Evolutionary conservation across 2,113 vertebrate genomes (phyloP).

Genomic region (Onychostoma macrolepis): DNA sequence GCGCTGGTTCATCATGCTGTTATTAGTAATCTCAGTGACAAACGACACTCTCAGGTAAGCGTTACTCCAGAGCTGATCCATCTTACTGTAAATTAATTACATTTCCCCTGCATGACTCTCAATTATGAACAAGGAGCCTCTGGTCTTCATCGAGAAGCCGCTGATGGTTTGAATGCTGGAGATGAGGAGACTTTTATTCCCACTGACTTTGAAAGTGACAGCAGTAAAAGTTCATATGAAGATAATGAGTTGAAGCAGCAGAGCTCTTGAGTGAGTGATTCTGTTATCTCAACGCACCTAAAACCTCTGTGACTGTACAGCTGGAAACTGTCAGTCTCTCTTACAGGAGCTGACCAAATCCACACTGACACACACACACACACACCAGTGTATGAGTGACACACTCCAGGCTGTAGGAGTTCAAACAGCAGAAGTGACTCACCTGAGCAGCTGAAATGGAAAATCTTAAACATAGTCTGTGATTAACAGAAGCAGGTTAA

Average conservation of each 20-base stretch:
- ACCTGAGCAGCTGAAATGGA: neutral
- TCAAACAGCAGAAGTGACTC: neutral
- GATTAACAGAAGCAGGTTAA: neutral
- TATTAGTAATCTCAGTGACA: constrained; percentile 40
- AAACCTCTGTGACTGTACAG: neutral
- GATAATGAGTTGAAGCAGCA: neutral
- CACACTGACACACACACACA: neutral
- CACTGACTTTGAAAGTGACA: neutral
- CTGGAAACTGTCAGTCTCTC: neutral
- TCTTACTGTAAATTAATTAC: constrained; percentile 36
- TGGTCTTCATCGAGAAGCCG: neutral
- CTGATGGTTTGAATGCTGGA: neutral
- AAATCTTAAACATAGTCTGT: neutral
- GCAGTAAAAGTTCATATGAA: neutral
- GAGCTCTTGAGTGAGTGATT: neutral
- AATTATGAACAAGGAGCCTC: neutral
- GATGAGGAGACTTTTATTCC: neutral
- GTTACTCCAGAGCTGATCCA: neutral
- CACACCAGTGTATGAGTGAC: no score
- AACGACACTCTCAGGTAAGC: constrained; percentile 7
- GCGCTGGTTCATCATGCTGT: constrained; percentile 19
- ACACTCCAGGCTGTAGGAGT: no score
- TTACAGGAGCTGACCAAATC: no score
- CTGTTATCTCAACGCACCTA: no score
- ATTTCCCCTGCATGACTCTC: constrained; percentile 13